Evolutionary conservation across 1,140 invertebrate species (phyloP).

Genomic region (Tachypleus tridentatus): DNA sequence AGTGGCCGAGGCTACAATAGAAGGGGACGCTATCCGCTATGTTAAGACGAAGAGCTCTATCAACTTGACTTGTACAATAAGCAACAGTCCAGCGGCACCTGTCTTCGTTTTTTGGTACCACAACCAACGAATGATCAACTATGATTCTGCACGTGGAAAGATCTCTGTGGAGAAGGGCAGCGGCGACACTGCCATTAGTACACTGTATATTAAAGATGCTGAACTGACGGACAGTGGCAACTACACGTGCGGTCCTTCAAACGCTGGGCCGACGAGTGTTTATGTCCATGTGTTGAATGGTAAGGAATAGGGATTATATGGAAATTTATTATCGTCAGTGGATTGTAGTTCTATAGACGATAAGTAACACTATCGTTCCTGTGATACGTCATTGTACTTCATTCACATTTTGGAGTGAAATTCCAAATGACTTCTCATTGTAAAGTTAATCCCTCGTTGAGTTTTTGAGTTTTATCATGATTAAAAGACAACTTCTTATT

Average conservation of each 20-base stretch:
- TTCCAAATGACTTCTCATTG: too few species aligned
- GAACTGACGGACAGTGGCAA: constrained; percentile 65
- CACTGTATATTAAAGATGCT: constrained; percentile 38
- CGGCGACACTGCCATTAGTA: constrained; percentile 40
- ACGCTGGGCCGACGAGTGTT: constrained; percentile 56
- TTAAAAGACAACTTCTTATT: too few species aligned
- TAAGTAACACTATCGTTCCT: too few species aligned
- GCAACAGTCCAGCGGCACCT: constrained; percentile 78
- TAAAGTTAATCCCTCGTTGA: too few species aligned
- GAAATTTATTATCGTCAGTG: too few species aligned
- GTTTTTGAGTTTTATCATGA: too few species aligned
- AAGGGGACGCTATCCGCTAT: constrained; percentile 74
- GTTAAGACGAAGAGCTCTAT: constrained; percentile 83
- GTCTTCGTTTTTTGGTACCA: constrained; percentile 81
- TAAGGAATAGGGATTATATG: constrained; percentile 34
- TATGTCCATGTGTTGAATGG: constrained; percentile 69
- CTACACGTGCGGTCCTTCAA: constrained; percentile 72
- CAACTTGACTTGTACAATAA: constrained; percentile 80
- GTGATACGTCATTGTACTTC: too few species aligned
- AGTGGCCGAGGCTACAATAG: constrained; percentile 79
- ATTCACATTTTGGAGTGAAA: too few species aligned
- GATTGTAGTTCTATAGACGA: too few species aligned
- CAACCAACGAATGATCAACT: constrained; percentile 32
- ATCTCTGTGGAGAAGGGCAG: constrained; percentile 4
- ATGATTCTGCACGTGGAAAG: constrained; percentile 12